Base-by-base conservation (phyloP, 2,113 vertebrate genomes). In the Cisticola juncidis region DNA sequence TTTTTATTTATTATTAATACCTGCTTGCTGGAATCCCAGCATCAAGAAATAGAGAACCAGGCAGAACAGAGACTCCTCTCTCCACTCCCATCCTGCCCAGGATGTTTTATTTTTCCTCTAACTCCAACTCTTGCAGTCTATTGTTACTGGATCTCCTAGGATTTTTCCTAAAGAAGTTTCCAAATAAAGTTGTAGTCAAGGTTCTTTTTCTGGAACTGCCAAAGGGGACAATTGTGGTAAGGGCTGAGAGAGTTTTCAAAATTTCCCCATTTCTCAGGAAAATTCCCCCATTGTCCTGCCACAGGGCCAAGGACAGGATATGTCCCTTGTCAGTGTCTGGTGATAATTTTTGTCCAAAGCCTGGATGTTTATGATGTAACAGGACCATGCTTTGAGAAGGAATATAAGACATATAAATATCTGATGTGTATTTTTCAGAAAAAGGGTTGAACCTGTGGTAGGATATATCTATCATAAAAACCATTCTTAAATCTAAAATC, bases 1-100 rank as follows among this genome's bases (percentile, higher is more conserved):
- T 95, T 97, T 97, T 96, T 91, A 97, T 97, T 92, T 93, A 97
- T 97, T 95, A 97, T 97, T 97, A 90, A 97, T 95, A 66, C 48
- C 60, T 81, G 40, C 84, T 94, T 90, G 73, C 91, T 95, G 68
- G 69, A 90, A 64, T 72, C 88, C 71, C 77, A 65, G 80, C 84
- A 94, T 33, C 40, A 81, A 81, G 77, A 80, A 91, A 77, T 53
- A 72, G 1, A 0, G 64, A 90, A 74, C 18, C 35, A 90, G 76
- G 45, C 15, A 81, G 86, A 92, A 60, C 36, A 94, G 48, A 86
- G 53, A 36, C 23, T 92, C 19, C 29, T 66, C 64, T 90, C 44
- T 76, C 53, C 20, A 22, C 44, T 86, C 40, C 38, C 57, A 21
- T 9, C 77, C 40, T 85, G 45, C 33, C 64, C 54, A 56, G 60